Evolutionary conservation across 1,140 invertebrate genomes (phyloP), one percentile per base, ranked within the genome.

Genomic region (Orius insidiosus): DNA sequence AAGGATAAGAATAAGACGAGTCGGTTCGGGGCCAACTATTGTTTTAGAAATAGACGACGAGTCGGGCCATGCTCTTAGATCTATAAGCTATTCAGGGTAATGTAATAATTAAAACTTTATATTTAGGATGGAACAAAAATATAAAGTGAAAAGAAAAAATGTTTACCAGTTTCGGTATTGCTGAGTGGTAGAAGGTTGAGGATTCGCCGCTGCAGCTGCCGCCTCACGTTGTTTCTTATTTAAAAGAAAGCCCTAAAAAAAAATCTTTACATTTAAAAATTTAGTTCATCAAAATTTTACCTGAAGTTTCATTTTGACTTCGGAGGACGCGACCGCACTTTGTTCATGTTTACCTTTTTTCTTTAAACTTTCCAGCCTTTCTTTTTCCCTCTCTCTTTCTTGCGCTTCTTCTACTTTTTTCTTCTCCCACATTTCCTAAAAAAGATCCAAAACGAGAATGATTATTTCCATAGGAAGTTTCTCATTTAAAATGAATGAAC

Each of bases 231-330:
- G 83, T 61, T 88, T 87, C 59, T 90, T 90, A 55, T 80, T 86
- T 59, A 89, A 73, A 36, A 94, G 71, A 64, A 92, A 92, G 60
- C 85, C 83, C 75, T 89, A 41, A 41, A 5, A 41, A 41, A 19
- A 41, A 41, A 13, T 41, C 6, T 9, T 39, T 41, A 13, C 3
- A n/a, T 30, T 16, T 11, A n/a, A 43, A 4, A 30, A 43, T 19
- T 19, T 4, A 36, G 14, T 3, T 11, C 35, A 4, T 11, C 9
- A 3, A 40, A n/a, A 5, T 47, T 56, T 63, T 62, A 83, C 81
- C 72, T 84, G 82, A 55, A 97, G 70, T 56, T 86, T 85, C 66
- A 90, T 86, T 64, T 96, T 96, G 53, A 97, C 92, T 66, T 94
- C 89, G 9, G 84, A 81, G 46, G 89, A 94, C 35, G 90, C 89